A percentile compares a stretch with the other conserved stretches of the same genome.
These are phyloP conservation scores for Sprattus sprattus DNA, from an alignment of 2,113 vertebrate genomes.

Conservation along the genomic window DNA sequence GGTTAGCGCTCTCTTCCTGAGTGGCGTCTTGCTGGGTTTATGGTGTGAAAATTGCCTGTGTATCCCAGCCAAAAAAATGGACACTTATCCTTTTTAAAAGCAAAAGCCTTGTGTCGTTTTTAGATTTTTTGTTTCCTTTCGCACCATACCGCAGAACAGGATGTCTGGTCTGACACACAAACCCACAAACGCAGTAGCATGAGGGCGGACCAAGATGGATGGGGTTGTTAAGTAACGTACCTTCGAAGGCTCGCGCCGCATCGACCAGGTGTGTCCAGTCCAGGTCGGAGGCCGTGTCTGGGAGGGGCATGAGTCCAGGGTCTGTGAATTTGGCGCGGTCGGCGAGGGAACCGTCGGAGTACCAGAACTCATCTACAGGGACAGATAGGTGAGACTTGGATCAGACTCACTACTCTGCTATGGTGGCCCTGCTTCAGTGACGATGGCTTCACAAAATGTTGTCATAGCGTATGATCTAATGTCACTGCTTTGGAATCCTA, in stretches of 20 bases:
- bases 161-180: constrained; percentile 33
- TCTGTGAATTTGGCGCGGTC: constrained; percentile 93
- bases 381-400: constrained; percentile 48
- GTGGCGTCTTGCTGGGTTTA: constrained; percentile 54
- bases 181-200: constrained; percentile 48
- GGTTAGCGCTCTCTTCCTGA: constrained; percentile 46
- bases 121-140: constrained; percentile 7
- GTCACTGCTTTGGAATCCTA: neutral
- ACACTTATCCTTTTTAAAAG: constrained; percentile 39
- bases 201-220: neutral
- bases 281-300: constrained; percentile 87
- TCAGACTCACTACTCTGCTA: neutral
- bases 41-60: constrained; percentile 53
- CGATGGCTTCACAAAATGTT: neutral
- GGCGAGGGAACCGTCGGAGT: constrained; percentile 93
- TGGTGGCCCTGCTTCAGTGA: neutral
- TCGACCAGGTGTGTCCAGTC: constrained; percentile 97
- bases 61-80: constrained; percentile 38
- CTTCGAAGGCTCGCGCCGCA: constrained; percentile 95
- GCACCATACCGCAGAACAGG: neutral
- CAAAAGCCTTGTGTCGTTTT: constrained; percentile 38
- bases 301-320: constrained; percentile 93
- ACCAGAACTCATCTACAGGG: constrained; percentile 93
- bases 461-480: neutral
- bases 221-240: constrained; percentile 62